A percentile compares a stretch with the other conserved stretches of the same genome.
Conservation (phyloP, 2,113 vertebrate species). For the Colaptes auratus region DNA sequence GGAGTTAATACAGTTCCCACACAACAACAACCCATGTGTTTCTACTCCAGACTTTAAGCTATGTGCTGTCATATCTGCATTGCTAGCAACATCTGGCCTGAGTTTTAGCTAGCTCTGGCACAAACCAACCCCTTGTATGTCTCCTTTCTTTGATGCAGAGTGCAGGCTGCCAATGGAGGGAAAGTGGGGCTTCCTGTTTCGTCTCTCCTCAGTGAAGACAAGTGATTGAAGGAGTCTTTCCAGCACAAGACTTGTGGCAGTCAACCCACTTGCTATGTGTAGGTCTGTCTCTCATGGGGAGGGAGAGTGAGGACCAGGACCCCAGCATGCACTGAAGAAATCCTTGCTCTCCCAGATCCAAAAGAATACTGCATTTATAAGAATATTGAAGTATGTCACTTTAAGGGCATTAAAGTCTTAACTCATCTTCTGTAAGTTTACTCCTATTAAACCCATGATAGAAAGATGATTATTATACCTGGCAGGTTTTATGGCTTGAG, state of each 20-base stretch:
- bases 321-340: background rate
- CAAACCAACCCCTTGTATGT: background rate
- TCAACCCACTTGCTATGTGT: background rate
- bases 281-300: background rate
- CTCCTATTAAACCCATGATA: background rate
- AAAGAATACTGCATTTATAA: background rate
- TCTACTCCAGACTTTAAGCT: background rate
- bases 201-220: background rate
- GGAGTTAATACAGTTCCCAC: background rate
- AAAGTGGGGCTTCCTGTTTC: background rate
- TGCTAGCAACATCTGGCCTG: background rate
- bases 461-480: background rate
- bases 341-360: fast-evolving
- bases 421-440: background rate
- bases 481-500: background rate
- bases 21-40: background rate
- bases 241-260: background rate
- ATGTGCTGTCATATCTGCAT: background rate
- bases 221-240: too few relatives aligned
- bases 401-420: constrained; percentile 4
- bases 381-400: background rate
- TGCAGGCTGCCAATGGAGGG: background rate
- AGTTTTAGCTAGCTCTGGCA: background rate
- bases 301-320: background rate
- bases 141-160: background rate